phyloP scores from a whole-genome alignment of 1,140 invertebrate genomes.

The Bombus polaris region DNA sequence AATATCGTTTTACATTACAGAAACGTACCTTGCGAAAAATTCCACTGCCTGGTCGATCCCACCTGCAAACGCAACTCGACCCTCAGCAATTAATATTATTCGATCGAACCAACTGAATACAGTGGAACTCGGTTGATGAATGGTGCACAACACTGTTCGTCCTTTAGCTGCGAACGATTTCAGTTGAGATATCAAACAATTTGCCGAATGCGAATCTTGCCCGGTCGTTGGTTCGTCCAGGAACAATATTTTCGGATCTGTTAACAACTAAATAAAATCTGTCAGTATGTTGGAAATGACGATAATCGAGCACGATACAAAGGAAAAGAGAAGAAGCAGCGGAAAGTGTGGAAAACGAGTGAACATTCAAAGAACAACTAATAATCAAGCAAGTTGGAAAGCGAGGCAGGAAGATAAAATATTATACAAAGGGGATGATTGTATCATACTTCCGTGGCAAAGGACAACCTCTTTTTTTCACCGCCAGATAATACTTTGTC shows the following conservation, averaged over 20 bases:
- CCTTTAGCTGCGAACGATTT: slow-evolving; percentile 86
- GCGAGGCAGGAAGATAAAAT: no score
- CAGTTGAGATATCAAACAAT: slow-evolving; percentile 91
- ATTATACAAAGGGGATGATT: background rate
- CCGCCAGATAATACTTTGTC: slow-evolving; percentile 95
- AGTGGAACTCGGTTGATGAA: slow-evolving; percentile 98
- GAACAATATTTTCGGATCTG: slow-evolving; percentile 95
- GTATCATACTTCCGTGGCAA: slow-evolving; percentile 92
- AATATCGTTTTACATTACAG: background rate
- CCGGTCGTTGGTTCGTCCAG: slow-evolving; percentile 98
- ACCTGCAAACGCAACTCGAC: slow-evolving; percentile 94
- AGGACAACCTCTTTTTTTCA: slow-evolving; percentile 95
- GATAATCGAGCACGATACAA: background rate
- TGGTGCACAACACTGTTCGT: slow-evolving; percentile 96
- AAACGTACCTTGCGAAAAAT: slow-evolving; percentile 89
- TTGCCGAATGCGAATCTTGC: slow-evolving; percentile 95
- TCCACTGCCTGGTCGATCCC: slow-evolving; percentile 87
- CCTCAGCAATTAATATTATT: slow-evolving; percentile 93
- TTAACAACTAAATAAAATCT: slow-evolving; percentile 87
- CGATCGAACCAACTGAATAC: slow-evolving; percentile 95
- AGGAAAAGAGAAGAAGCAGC: background rate
- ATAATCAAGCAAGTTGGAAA: background rate
- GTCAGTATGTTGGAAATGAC: background rate
- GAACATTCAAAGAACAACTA: slow-evolving; percentile 47
- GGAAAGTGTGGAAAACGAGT: background rate